Evolutionary conservation across 1,140 invertebrate species (phyloP).

Genomic region (Theocolax elegans): DNA sequence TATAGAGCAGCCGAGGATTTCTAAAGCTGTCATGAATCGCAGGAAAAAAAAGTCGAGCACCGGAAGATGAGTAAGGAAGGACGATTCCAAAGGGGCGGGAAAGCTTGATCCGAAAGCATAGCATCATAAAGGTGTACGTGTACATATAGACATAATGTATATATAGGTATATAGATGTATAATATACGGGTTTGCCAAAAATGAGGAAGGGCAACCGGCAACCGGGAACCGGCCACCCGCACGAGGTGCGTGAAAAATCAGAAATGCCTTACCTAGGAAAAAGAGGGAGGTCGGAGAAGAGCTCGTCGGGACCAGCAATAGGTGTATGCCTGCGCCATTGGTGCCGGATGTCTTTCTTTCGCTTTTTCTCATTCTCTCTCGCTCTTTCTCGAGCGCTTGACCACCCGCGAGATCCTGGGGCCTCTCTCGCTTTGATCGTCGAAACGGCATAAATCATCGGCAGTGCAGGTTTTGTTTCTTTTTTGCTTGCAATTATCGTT

Average conservation of each 20-base stretch:
- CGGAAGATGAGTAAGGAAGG: constrained; percentile 34
- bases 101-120: too few relatives aligned
- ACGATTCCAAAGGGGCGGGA: too few relatives aligned
- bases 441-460: constrained; percentile 38
- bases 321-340: constrained; percentile 8
- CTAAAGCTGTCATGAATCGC: constrained; percentile 45
- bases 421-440: neutral
- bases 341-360: neutral
- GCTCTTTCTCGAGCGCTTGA: constrained; percentile 5
- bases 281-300: constrained; percentile 3
- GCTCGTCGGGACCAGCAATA: neutral
- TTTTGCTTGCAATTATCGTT: constrained; percentile 36
- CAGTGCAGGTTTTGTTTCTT: neutral
- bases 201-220: neutral
- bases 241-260: constrained; percentile 48
- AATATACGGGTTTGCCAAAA: constrained; percentile 19
- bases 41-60: constrained; percentile 41
- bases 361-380: neutral
- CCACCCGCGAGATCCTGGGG: constrained; percentile 37
- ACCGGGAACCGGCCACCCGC: constrained; percentile 37
- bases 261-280: constrained; percentile 44
- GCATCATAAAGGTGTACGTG: too few relatives aligned
- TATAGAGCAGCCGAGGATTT: too few relatives aligned
- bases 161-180: neutral
- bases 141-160: too few relatives aligned